Base-by-base conservation (phyloP, 2,113 vertebrate genomes). In the Lepus europaeus region DNA sequence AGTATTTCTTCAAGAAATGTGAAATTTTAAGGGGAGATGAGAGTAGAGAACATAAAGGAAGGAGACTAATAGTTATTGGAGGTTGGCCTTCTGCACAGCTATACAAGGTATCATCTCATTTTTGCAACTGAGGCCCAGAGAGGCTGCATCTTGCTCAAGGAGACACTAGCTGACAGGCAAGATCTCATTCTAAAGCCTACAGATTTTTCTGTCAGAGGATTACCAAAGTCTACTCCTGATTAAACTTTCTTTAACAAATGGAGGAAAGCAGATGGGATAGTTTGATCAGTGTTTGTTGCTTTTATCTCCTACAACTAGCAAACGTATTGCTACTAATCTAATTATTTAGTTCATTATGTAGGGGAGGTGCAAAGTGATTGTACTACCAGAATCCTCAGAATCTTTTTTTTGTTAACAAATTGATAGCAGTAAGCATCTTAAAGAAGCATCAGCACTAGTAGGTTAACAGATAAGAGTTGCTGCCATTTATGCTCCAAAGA, bases 1-100 rank as follows among this genome's bases (percentile, higher is more conserved):
- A 33, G 45, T 27, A 89, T 59, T 97, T 93, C 69, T 89, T 84
- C 22, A 90, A 78, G 76, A 93, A 86, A 89, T 78, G 39, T 56
- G 31, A 33, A 91, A 10, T 70, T 69, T 64, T 45, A 90, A 83
- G 33, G 25, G 17, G 39, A 20, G 2, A 79, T 25, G 59, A 29
- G 16, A 69, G 49, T 31, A 56, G 22, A 69, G 23, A 72, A 87
- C 53, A 88, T 36, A 39, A 92, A 89, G 23, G 25, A 89, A 78
- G 14, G 33, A 96, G 93, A 93, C 31, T 51, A 91, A 93, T 68
- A 31, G 82, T 78, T 86, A 76, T 3, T 61, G 9, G 29, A 90
- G 29, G 19, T n/a, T 14, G 36, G 51, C 56, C 77, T 88, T 82
- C 56, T 95, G 68, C 53, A 84, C 31, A 88, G 25, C 6, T 87